Conservation (phyloP, 92 coral and sea anemone genomes). For the Ricordea florida region DNA sequence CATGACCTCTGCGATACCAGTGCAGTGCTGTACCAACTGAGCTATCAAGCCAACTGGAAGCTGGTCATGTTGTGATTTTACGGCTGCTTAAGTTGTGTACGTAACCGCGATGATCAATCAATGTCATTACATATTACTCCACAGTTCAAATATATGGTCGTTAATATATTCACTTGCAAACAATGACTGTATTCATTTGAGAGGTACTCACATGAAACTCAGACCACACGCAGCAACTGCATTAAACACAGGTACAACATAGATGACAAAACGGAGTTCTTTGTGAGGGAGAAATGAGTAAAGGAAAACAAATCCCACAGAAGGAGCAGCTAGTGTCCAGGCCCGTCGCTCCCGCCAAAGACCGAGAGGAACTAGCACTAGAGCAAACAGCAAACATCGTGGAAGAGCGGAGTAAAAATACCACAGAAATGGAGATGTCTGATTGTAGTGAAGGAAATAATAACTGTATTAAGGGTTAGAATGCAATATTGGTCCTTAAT, state of each 20-base stretch:
- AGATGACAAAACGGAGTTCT: constrained; percentile 91
- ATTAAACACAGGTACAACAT: constrained; percentile 85
- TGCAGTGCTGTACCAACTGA: too few species aligned
- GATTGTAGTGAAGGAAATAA: constrained; percentile 49
- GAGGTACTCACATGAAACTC: constrained; percentile 84
- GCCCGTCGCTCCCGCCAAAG: constrained; percentile 84
- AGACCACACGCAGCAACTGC: constrained; percentile 95
- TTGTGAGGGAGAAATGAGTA: constrained; percentile 96
- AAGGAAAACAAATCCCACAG: constrained; percentile 75
- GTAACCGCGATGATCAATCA: too few species aligned
- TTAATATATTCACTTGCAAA: too few species aligned
- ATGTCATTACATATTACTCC: too few species aligned
- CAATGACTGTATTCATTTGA: too few species aligned
- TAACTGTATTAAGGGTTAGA: too few species aligned
- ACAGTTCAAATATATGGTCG: too few species aligned
- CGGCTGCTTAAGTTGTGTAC: too few species aligned
- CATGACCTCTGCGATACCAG: too few species aligned
- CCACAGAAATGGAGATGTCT: constrained; percentile 97
- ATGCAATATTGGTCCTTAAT: too few species aligned
- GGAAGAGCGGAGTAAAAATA: constrained; percentile 97
- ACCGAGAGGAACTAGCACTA: constrained; percentile 80
- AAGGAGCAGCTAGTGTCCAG: constrained; percentile 74
- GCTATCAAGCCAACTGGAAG: too few species aligned
- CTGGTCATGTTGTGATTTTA: too few species aligned
- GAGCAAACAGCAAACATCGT: constrained; percentile 78